A percentile compares a stretch with the other conserved stretches of the same genome.
phyloP scores from a whole-genome alignment of 2,113 vertebrate species.

The Procavia capensis region DNA sequence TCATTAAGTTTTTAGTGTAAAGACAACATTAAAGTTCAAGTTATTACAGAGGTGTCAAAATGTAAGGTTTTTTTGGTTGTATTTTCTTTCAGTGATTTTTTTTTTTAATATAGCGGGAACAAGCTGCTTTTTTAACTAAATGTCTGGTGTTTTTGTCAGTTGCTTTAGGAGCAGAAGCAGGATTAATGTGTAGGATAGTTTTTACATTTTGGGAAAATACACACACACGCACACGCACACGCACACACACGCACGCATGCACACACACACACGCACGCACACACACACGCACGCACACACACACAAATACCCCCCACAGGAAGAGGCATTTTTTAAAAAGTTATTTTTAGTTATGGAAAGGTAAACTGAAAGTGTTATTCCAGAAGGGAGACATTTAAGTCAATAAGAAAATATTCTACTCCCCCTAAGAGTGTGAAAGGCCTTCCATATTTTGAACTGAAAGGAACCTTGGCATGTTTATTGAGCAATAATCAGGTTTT shows the following conservation, averaged over 20 bases:
- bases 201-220: not conserved
- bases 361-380: not conserved
- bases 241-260: too few relatives aligned
- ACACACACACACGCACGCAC: not conserved
- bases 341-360: not conserved
- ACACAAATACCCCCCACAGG: not conserved
- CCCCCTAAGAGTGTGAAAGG: not conserved
- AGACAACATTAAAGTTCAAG: not conserved
- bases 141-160: not conserved
- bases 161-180: conserved; percentile 11
- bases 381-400: not conserved
- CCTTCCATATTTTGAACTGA: not conserved
- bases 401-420: conserved; percentile 2
- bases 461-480: not conserved
- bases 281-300: not conserved
- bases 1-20: not conserved
- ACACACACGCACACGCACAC: not conserved
- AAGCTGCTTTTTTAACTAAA: not conserved
- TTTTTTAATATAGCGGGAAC: not conserved
- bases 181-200: not conserved
- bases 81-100: not conserved
- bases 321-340: not conserved
- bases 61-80: not conserved
- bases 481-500: not conserved
- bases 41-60: not conserved